Evolutionary conservation across 2,113 vertebrate genomes (phyloP).

Genomic region (Colossoma macropomum): DNA sequence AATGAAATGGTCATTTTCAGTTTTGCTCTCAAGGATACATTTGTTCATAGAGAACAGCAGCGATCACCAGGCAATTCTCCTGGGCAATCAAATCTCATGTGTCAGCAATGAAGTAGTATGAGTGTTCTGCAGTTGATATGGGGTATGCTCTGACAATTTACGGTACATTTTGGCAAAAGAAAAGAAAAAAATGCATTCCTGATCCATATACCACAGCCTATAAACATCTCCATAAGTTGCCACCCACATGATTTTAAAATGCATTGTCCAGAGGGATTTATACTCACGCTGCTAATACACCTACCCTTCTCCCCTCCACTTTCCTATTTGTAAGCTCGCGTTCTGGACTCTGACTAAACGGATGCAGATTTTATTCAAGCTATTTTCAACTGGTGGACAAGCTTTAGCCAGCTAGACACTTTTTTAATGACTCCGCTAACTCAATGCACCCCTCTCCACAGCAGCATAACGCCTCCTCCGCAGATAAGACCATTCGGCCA

Average conservation of each 20-base stretch:
- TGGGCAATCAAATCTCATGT: background rate
- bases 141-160: background rate
- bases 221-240: constrained; percentile 1
- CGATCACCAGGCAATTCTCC: background rate
- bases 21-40: background rate
- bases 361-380: constrained; percentile 80
- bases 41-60: background rate
- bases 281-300: background rate
- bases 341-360: constrained; percentile 62
- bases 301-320: background rate
- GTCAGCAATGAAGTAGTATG: background rate
- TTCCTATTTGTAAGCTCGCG: constrained; percentile 55
- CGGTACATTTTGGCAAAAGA: background rate
- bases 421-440: constrained; percentile 76
- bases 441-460: constrained; percentile 54
- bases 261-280: background rate
- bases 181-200: background rate
- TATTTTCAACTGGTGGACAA: constrained; percentile 66
- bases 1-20: constrained; percentile 8
- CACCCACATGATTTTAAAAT: background rate
- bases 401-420: constrained; percentile 76
- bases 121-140: background rate
- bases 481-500: constrained; percentile 64
- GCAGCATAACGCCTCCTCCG: constrained; percentile 57
- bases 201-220: background rate